Evolutionary conservation across 2,888 invertebrate genomes (phyloP).

Genomic region (Hypomecis punctinalis): DNA sequence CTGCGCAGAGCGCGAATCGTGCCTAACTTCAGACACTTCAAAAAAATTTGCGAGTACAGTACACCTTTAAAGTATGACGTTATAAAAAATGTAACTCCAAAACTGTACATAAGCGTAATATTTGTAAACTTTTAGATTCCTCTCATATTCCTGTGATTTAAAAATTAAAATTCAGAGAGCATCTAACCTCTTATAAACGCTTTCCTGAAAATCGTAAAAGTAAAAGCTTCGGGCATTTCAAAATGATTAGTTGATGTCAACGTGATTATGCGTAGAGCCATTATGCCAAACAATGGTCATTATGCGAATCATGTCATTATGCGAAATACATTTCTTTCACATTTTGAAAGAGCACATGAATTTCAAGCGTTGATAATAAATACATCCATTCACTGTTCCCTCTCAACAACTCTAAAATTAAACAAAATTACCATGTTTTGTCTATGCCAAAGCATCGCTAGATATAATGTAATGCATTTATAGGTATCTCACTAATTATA

Average conservation of each 20-base stretch:
- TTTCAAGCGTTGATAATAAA: slow-evolving; percentile 29
- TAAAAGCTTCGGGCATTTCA: slow-evolving; percentile 8
- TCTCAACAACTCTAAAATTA: slow-evolving; percentile 45
- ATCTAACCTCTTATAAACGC: background rate
- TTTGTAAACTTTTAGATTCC: slow-evolving; percentile 14
- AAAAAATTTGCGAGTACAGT: too few relatives aligned
- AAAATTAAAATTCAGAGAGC: slow-evolving; percentile 16
- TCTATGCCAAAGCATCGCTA: slow-evolving; percentile 86
- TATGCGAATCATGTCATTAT: background rate
- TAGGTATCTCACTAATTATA: slow-evolving; percentile 84
- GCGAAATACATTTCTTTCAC: background rate
- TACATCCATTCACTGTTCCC: slow-evolving; percentile 38
- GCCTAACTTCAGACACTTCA: too few relatives aligned
- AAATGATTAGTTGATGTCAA: background rate
- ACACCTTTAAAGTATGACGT: background rate
- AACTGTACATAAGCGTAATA: background rate
- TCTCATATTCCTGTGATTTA: slow-evolving; percentile 22
- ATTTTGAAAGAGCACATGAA: too few relatives aligned
- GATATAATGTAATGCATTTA: slow-evolving; percentile 84
- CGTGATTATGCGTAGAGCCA: background rate
- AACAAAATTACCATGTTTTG: slow-evolving; percentile 77
- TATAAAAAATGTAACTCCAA: background rate
- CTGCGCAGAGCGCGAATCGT: too few relatives aligned
- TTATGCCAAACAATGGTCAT: background rate
- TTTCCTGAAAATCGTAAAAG: slow-evolving; percentile 26